Evolutionary conservation across 2,113 vertebrate species (phyloP).

Genomic region (Chaetodon trifascialis): DNA sequence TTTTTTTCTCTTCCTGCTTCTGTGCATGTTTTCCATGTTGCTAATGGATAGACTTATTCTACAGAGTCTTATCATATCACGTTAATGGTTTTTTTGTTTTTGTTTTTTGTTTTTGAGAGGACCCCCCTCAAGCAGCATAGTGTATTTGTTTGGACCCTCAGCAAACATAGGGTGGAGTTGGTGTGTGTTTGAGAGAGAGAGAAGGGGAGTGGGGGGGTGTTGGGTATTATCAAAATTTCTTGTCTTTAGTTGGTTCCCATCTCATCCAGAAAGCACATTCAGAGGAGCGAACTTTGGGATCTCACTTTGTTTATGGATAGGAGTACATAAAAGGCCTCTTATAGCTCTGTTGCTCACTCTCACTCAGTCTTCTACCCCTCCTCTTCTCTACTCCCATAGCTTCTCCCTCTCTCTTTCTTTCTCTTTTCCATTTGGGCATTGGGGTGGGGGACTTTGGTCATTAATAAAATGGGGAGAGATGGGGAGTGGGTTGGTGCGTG

Average conservation of each 20-base stretch:
- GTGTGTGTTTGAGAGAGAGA: background rate
- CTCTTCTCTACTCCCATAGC: slow-evolving; percentile 76
- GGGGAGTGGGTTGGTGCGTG: slow-evolving; percentile 60
- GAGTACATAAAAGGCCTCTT: slow-evolving; percentile 81
- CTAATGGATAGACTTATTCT: slow-evolving; percentile 41
- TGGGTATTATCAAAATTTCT: slow-evolving; percentile 67
- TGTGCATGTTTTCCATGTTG: slow-evolving; percentile 18
- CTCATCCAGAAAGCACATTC: slow-evolving; percentile 74
- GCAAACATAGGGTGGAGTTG: slow-evolving; percentile 46
- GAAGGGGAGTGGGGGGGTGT: background rate
- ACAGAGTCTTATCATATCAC: slow-evolving; percentile 27
- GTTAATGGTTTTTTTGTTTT: slow-evolving; percentile 34
- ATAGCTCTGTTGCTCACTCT: slow-evolving; percentile 71
- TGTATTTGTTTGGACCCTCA: slow-evolving; percentile 60
- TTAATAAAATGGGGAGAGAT: slow-evolving; percentile 87
- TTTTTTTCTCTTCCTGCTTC: slow-evolving; percentile 2
- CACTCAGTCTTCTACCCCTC: slow-evolving; percentile 75
- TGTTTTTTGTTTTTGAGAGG: slow-evolving; percentile 7
- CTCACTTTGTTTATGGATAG: slow-evolving; percentile 85
- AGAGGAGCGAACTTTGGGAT: slow-evolving; percentile 80
- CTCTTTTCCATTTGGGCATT: slow-evolving; percentile 81
- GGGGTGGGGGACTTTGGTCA: slow-evolving; percentile 81
- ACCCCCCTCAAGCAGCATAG: slow-evolving; percentile 15
- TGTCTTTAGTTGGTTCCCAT: slow-evolving; percentile 73
- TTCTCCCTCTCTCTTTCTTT: slow-evolving; percentile 80